Evolutionary conservation across 2,888 invertebrate species (phyloP).

Genomic region (Drosophila barbarae): DNA sequence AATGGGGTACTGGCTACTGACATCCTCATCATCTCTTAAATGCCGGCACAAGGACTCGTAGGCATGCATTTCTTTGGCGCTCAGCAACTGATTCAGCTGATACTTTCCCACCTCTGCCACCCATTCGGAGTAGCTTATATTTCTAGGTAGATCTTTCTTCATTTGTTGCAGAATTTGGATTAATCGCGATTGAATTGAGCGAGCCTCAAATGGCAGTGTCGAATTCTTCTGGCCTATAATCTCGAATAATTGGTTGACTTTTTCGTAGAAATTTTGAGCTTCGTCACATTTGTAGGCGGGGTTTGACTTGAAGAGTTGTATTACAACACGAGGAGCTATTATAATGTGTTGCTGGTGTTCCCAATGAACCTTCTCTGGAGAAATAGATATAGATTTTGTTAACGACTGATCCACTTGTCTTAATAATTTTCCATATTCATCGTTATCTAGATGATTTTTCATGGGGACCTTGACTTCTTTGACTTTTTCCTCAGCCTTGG

Average conservation of each 20-base stretch:
- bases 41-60: constrained; percentile 34
- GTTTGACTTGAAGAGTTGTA: constrained; percentile 47
- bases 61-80: constrained; percentile 6
- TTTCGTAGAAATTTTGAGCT: constrained; percentile 43
- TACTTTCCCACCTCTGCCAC: constrained; percentile 6
- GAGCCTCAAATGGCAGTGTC: background rate
- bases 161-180: background rate
- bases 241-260: constrained; percentile 51
- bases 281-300: constrained; percentile 33
- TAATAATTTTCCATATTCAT: background rate
- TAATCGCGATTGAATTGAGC: constrained; percentile 2
- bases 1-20: background rate
- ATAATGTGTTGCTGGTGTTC: constrained; percentile 42
- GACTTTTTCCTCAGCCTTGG: too few relatives aligned
- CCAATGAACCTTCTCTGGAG: background rate
- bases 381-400: background rate
- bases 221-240: background rate
- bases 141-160: background rate
- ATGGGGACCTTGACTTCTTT: too few relatives aligned
- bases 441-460: background rate
- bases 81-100: constrained; percentile 36
- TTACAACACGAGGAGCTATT: constrained; percentile 39
- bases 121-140: background rate
- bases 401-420: background rate
- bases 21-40: constrained; percentile 8